A percentile compares a stretch with the other conserved stretches of the same genome.
phyloP scores from a whole-genome alignment of 2,797 vertebrate species.

The Meriones psammophilus region DNA sequence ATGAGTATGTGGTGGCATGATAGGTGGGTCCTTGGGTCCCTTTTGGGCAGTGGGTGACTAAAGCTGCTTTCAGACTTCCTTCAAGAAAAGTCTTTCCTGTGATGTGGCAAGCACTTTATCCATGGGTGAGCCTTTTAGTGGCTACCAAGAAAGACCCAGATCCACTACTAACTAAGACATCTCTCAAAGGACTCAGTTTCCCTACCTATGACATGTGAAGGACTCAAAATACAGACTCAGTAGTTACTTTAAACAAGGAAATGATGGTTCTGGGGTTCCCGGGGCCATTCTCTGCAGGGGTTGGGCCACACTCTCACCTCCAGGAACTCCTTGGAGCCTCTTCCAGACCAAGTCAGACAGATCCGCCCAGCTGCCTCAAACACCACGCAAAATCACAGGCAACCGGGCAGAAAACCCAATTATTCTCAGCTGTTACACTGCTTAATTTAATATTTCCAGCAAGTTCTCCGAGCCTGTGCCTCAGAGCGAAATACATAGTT shows the following conservation, averaged over 20 bases:
- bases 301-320: not conserved
- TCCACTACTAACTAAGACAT: not conserved
- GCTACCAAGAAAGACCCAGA: not conserved
- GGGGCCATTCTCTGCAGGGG: rapidly evolving
- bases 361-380: constrained; percentile 87
- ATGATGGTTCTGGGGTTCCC: not conserved
- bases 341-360: constrained; percentile 67
- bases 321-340: not conserved
- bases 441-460: constrained; percentile 99
- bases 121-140: not conserved
- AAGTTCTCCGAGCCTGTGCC: constrained; percentile 92
- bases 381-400: constrained; percentile 92
- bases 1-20: not conserved
- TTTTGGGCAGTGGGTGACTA: not conserved
- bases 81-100: not conserved
- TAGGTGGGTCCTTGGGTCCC: not conserved
- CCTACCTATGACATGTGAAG: not conserved
- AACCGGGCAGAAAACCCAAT: constrained; percentile 99
- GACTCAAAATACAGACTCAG: not conserved
- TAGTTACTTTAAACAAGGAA: not conserved
- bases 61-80: not conserved
- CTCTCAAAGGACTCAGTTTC: constrained; percentile 37
- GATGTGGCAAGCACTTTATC: too few relatives aligned
- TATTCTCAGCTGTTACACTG: constrained; percentile 97
- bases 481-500: constrained; percentile 93